Evolutionary conservation across 2,113 vertebrate genomes (phyloP), one percentile per base, ranked within the genome.

Genomic region (Eupsittula cactorum): DNA sequence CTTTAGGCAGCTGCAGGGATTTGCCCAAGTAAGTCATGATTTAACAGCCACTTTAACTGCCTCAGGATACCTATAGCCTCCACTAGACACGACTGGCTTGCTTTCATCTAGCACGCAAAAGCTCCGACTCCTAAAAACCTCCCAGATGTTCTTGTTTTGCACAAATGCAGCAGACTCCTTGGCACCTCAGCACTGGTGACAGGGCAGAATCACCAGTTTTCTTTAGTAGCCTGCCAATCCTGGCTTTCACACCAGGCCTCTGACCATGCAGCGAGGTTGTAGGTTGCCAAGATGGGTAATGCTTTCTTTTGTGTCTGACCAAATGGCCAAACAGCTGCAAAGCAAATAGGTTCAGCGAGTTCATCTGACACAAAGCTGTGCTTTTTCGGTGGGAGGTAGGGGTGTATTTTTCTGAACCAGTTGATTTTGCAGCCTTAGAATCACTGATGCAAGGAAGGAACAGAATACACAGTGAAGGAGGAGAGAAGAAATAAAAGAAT

Each of bases 221-320:
- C 82, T 65, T 27, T 28, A 11, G 65, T 5, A 73, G 41, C 52
- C 25, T 20, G 77, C 62, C 92, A 79, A 2, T 4, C 28, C 33
- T 0, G 35, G 59, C 69, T 16, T 21, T 42, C 37, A 18, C 13
- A 7, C 35, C 3, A 31, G 25, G 9, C 35, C 70, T 39, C 62
- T 7, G 8, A 27, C 37, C 67, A 28, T 0, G 9, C 52, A 21
- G 24, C 2, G 2, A 49, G 65, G 31, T 6, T 37, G 20, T 1
- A 29, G 70, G 46, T 13, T 91, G 79, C 88, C 84, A 55, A 20
- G 14, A 8, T 0, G 57, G 75, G 57, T 20, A 75, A 50, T 2
- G 2, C 71, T 8, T 57, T 5, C 80, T 28, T 68, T 44, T 55
- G 70, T 68, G 67, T 6, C 73, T 33, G 57, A n/a, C 1, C 2